Conservation (phyloP, 64 coral and sea anemone species). For the Exaiptasia diaphana region DNA sequence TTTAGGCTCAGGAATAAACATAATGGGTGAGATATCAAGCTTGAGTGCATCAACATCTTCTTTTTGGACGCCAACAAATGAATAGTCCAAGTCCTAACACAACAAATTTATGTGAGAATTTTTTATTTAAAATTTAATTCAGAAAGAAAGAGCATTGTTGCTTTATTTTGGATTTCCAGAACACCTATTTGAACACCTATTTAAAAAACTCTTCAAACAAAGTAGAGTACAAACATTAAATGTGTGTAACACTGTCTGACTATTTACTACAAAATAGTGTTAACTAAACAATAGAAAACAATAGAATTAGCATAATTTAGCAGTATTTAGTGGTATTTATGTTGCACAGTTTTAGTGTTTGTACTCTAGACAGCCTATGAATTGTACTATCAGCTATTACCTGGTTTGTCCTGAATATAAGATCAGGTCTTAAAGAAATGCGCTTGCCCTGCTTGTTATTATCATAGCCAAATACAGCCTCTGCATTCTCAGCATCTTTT, state of each 20-base stretch:
- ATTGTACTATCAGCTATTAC: constrained; percentile 4
- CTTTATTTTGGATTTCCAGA: not conserved
- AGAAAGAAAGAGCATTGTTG: not conserved
- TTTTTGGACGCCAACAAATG: constrained; percentile 68
- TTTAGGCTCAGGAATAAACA: constrained; percentile 39
- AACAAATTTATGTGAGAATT: not conserved
- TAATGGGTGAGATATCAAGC: constrained; percentile 48
- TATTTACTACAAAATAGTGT: no score
- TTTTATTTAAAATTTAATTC: not conserved
- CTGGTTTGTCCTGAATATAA: constrained; percentile 72
- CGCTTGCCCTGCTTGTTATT: not conserved
- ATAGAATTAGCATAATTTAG: no score
- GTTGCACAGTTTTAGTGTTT: no score
- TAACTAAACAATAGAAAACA: no score
- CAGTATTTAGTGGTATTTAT: no score
- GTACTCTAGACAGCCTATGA: not conserved
- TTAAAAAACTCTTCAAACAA: no score
- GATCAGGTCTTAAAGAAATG: constrained; percentile 43
- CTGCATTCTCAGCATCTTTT: constrained; percentile 34
- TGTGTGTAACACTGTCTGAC: no score
- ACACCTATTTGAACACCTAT: no score
- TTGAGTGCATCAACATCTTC: constrained; percentile 35
- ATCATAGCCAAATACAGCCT: constrained; percentile 65
- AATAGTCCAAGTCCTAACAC: constrained; percentile 67
- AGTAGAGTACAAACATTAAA: no score